phyloP scores from a whole-genome alignment of 2,113 vertebrate genomes.

The Sorex araneus region DNA sequence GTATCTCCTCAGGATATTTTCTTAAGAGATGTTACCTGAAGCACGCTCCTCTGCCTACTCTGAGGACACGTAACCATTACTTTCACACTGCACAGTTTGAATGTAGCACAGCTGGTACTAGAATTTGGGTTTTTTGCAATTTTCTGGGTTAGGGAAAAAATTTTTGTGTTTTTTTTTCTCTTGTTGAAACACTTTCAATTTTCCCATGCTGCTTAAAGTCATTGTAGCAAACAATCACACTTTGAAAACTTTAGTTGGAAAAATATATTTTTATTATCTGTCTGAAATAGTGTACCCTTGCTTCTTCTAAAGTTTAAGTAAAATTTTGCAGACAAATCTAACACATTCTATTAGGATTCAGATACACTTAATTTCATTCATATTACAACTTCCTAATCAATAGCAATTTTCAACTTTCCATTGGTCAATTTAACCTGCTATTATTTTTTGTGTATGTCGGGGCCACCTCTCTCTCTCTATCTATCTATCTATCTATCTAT shows the following conservation, averaged over 20 bases:
- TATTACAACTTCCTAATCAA: background rate
- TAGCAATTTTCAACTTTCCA: background rate
- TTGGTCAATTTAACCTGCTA: background rate
- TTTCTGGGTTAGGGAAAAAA: background rate
- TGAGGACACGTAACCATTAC: background rate
- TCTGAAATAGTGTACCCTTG: constrained; percentile 4
- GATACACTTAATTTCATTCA: background rate
- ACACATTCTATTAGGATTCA: background rate
- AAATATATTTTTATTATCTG: constrained; percentile 25
- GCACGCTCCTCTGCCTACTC: background rate
- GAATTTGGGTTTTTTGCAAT: background rate
- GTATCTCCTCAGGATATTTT: background rate
- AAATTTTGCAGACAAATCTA: background rate
- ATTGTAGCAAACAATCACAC: background rate
- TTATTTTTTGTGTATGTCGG: too few relatives aligned
- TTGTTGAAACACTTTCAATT: background rate
- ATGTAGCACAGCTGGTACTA: background rate
- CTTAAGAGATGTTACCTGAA: background rate
- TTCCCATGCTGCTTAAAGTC: background rate
- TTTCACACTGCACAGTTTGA: background rate
- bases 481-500: too few relatives aligned
- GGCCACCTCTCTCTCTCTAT: too few relatives aligned
- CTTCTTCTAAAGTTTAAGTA: constrained; percentile 7
- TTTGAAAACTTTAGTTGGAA: constrained; percentile 31
- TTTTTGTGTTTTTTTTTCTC: background rate